Conservation (phyloP, 2,797 vertebrate genomes). For the Coilia nasus region DNA sequence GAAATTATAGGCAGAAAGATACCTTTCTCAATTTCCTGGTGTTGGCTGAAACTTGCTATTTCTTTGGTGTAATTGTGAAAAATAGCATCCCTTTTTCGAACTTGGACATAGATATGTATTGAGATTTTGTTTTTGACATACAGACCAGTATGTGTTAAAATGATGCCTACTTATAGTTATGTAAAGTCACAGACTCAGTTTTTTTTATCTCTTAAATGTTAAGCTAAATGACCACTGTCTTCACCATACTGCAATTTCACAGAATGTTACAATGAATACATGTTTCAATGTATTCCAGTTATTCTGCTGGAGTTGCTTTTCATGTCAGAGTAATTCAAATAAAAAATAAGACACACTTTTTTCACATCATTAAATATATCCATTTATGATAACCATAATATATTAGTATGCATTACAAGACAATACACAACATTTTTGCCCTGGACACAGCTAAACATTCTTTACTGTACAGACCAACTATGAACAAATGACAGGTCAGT, state of each 20-base stretch:
- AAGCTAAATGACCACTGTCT: neutral
- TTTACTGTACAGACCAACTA: slow-evolving; percentile 86
- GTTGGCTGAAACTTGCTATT: neutral
- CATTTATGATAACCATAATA: slow-evolving; percentile 99
- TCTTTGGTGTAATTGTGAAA: neutral
- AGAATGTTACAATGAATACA: neutral
- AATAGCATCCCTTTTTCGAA: neutral
- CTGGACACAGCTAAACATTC: slow-evolving; percentile 89
- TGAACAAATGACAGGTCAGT: slow-evolving; percentile 71
- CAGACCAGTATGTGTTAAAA: neutral
- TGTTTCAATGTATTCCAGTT: neutral
- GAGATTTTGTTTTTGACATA: neutral
- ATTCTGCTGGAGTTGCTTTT: neutral
- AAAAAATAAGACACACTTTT: slow-evolving; percentile 80
- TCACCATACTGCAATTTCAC: neutral
- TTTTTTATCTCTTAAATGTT: neutral
- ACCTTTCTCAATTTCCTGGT: neutral
- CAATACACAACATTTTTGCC: slow-evolving; percentile 84
- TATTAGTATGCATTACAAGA: slow-evolving; percentile 99
- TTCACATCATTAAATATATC: slow-evolving; percentile 99
- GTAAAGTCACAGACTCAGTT: neutral
- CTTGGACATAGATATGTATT: neutral
- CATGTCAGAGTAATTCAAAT: slow-evolving; percentile 64
- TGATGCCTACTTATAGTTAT: neutral
- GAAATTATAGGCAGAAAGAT: neutral